Base-by-base conservation (phyloP, 2,113 vertebrate species). In the Hirundichthys speculiger region DNA sequence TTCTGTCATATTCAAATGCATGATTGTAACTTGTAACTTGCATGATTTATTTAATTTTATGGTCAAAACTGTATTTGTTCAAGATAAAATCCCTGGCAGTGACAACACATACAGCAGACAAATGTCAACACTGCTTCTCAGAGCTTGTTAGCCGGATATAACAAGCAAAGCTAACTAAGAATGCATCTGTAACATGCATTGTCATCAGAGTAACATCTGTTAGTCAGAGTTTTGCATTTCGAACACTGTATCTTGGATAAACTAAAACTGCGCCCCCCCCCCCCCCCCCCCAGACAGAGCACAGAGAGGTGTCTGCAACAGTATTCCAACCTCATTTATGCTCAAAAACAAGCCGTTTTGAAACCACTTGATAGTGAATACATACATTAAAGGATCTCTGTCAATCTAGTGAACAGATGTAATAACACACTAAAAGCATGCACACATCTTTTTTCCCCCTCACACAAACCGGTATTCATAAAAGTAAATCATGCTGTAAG, bases 1-100 rank as follows among this genome's bases (percentile, higher is more conserved):
- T n/a, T n/a, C n/a, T n/a, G n/a, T n/a, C 69, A 51, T 9, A 20
- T 75, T 52, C 57, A 70, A 48, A 66, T 34, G 18, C 21, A 55
- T 59, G 42, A 19, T n/a, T 66, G 13, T 38, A 68, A 10, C 42
- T 67, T n/a, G n/a, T n/a, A n/a, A n/a, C n/a, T n/a, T n/a, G n/a
- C n/a, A n/a, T n/a, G n/a, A n/a, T n/a, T n/a, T n/a, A n/a, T n/a
- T n/a, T n/a, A n/a, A n/a, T n/a, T n/a, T n/a, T n/a, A 34, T 9
- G 30, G 11, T 5, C 6, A 34, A 34, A 34, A 34, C 11, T 34
- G 30, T 10, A 34, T 34, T 34, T 34, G 13, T 40, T 61, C 43
- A 47, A 40, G 43, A 45, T 34, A 43, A 54, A 49, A 38, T 42
- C 10, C 18, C 16, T 41, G 43, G 30, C 58, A 38, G 19, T 15